phyloP scores from a whole-genome alignment of 35 echinoderm and acorn worm genomes.

The Anneissia japonica region DNA sequence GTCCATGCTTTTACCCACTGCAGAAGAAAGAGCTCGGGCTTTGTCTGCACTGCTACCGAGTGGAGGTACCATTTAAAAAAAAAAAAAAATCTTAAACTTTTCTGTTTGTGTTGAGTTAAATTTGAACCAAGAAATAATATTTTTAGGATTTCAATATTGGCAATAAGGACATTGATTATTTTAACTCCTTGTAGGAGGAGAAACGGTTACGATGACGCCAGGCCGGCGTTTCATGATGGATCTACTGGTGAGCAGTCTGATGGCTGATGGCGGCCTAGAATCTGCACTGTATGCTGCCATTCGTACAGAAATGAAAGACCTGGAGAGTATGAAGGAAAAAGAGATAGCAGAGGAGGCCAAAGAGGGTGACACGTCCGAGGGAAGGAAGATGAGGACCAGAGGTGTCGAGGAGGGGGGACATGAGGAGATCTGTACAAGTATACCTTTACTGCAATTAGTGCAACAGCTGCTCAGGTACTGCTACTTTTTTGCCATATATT shows the following conservation, averaged over 20 bases:
- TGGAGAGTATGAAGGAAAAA: constrained; percentile 90
- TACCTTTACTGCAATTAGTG: constrained; percentile 88
- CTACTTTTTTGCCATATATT: too few species aligned
- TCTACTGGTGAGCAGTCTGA: constrained; percentile 84
- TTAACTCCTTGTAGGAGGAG: constrained; percentile 35
- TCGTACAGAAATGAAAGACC: constrained; percentile 74
- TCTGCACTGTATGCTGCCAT: constrained; percentile 89
- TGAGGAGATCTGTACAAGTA: constrained; percentile 76
- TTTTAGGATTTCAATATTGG: not conserved
- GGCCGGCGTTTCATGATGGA: constrained; percentile 98
- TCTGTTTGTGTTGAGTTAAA: too few species aligned
- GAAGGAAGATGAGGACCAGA: constrained; percentile 50
- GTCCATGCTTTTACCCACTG: constrained; percentile 93
- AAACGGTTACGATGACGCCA: constrained; percentile 83
- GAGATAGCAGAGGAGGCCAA: constrained; percentile 69
- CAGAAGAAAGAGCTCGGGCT: constrained; percentile 92
- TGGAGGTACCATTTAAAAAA: constrained; percentile 50
- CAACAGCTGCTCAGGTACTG: constrained; percentile 85
- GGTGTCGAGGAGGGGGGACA: constrained; percentile 11
- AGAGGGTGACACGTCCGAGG: constrained; percentile 35
- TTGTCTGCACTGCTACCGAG: constrained; percentile 76
- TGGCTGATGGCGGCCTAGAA: constrained; percentile 94
- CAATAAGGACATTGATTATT: not conserved
- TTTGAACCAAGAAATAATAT: not conserved
- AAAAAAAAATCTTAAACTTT: not conserved